A percentile compares a stretch with the other conserved stretches of the same genome.
Evolutionary conservation across 2,113 vertebrate species (phyloP).

Genomic region (Corvus hawaiiensis): DNA sequence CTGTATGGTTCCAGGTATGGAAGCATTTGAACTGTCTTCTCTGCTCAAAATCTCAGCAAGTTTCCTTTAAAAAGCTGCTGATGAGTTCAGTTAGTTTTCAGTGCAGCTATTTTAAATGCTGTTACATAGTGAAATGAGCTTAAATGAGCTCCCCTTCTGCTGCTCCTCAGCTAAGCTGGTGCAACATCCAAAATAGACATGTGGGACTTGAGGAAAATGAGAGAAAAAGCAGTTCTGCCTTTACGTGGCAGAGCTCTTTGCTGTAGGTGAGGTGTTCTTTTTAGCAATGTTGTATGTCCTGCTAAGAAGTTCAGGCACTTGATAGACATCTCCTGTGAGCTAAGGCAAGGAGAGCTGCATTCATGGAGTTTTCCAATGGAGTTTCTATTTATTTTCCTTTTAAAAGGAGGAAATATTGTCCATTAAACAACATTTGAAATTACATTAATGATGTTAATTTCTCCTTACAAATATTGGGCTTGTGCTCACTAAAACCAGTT

Average conservation of each 20-base stretch:
- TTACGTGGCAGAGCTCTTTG: not conserved
- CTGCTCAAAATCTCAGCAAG: not conserved
- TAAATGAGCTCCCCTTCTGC: conserved; percentile 17
- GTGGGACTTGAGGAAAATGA: not conserved
- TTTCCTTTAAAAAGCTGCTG: not conserved
- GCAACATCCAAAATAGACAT: not conserved
- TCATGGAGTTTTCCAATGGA: not conserved
- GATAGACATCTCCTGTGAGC: not conserved
- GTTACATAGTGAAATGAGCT: not conserved
- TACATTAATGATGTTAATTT: not conserved
- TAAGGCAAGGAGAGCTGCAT: not conserved
- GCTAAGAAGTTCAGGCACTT: not conserved
- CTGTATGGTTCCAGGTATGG: not conserved
- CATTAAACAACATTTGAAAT: not conserved
- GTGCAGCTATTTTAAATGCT: conserved; percentile 17
- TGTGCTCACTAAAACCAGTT: not conserved
- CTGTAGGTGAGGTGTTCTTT: not conserved
- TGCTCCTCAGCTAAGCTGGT: not conserved
- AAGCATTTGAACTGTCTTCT: not conserved
- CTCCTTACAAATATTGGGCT: not conserved
- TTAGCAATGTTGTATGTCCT: not conserved
- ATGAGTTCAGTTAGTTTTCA: not conserved
- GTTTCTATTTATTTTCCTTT: not conserved
- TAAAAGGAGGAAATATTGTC: not conserved
- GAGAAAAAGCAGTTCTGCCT: not conserved